Base-by-base conservation (phyloP, 92 coral and sea anemone species). In the Meandrina meandrites region DNA sequence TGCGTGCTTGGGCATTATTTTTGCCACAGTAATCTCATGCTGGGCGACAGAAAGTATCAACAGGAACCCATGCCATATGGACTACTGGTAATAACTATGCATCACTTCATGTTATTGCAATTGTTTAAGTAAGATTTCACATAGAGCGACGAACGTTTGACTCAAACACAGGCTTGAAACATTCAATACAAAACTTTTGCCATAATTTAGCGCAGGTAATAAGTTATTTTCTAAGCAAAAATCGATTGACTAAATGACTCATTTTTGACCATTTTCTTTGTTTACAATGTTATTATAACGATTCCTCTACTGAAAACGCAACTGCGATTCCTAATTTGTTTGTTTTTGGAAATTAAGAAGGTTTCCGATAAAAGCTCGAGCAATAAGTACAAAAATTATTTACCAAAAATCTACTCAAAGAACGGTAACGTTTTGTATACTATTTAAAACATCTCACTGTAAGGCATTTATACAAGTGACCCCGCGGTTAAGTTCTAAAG, bases 31-130 rank as follows among this genome's bases (percentile, higher is more conserved):
- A 15, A 32, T 42, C 32, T 17, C 84, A n/a, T 67, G 84, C 84
- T 37, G 84, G 35, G 84, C 27, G 37, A 37, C 48, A 27, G 36
- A 80, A 80, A 62, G 73, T 34, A n/a, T 36, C 10, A 57, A 79
- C 51, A 24, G 1, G 48, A 71, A 13, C 11, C 15, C 12, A 32
- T 35, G 12, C 17, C 11, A 16, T 24, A 13, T 34, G 2, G 8
- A 71, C 35, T 16, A 4, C 37, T 71, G 21, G 22, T 34, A 71
- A 71, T 19, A 17, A 66, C 71, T 56, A 22, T 15, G 31, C 54
- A 16, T 14, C 67, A 14, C n/a, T n/a, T n/a, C n/a, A 40, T 45
- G 8, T 45, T 66, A 11, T 28, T 16, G 71, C 35, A 27, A 28
- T 11, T 56, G 62, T 36, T 72, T 21, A 34, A 36, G 21, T 18